Percentiles rank a stretch among this genome's conserved stretches.
Conservation (phyloP, 2,113 vertebrate genomes). For the Anhinga rufa region DNA sequence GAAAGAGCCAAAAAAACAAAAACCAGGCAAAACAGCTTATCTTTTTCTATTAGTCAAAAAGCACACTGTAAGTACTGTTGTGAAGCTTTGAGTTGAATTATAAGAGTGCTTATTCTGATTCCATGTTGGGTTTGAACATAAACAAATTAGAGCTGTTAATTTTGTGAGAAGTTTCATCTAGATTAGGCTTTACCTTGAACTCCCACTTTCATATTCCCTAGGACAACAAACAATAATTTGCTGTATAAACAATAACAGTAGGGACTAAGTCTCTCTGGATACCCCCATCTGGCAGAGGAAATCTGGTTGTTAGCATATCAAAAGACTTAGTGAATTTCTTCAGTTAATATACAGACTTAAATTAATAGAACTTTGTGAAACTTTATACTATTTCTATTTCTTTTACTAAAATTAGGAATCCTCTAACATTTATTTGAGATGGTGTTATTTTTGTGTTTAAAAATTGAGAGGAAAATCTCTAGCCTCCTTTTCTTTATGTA, state of each 20-base stretch:
- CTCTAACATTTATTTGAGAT: background rate
- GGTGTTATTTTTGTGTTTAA: background rate
- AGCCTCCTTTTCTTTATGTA: background rate
- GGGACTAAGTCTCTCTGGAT: conserved; percentile 55
- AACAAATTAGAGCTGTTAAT: conserved; percentile 46
- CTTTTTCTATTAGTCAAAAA: background rate
- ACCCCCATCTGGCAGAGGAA: conserved; percentile 54
- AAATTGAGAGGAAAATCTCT: background rate
- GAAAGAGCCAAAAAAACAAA: background rate
- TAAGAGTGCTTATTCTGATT: background rate
- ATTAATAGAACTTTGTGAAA: conserved; percentile 44
- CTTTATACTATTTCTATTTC: background rate
- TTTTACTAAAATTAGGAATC: background rate
- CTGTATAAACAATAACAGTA: conserved; percentile 67
- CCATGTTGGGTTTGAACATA: background rate
- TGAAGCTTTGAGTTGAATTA: background rate
- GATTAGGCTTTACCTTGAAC: conserved; percentile 53
- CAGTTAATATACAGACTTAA: background rate
- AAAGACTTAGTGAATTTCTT: conserved; percentile 20
- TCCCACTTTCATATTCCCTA: conserved; percentile 46
- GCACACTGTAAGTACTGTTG: background rate
- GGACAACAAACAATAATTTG: conserved; percentile 67
- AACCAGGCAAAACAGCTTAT: background rate
- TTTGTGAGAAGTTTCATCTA: conserved; percentile 50
- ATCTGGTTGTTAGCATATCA: conserved; percentile 60